These are phyloP conservation scores for Dryobotodes eremita DNA, from an alignment of 2,888 invertebrate species.

Conservation along the genomic window DNA sequence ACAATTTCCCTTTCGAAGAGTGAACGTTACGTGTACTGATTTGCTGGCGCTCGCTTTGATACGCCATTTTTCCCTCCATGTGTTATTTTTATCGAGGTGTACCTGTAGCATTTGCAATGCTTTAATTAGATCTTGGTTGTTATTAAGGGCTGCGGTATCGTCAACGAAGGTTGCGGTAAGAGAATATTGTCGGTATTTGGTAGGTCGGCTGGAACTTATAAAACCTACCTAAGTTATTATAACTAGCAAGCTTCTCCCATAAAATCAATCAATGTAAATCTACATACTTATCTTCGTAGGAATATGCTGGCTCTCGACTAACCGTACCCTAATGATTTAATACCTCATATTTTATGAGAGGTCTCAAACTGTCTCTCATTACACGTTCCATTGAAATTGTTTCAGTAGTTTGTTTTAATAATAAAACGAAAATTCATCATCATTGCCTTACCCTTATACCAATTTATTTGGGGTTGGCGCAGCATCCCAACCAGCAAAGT, in stretches of 20 bases:
- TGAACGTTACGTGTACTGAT: too few relatives aligned
- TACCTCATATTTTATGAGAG: constrained; percentile 12
- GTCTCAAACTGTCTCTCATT: constrained; percentile 2
- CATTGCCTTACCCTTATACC: neutral
- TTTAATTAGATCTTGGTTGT: too few relatives aligned
- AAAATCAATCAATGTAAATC: constrained; percentile 5
- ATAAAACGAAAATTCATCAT: neutral
- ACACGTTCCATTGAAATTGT: constrained; percentile 8
- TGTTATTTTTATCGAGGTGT: too few relatives aligned
- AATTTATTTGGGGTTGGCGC: neutral
- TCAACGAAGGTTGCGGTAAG: too few relatives aligned
- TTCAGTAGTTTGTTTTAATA: neutral
- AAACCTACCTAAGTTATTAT: neutral
- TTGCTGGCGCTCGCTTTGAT: too few relatives aligned
- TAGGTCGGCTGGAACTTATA: neutral
- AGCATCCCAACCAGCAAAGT: too few relatives aligned
- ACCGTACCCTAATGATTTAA: constrained; percentile 3
- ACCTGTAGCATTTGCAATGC: too few relatives aligned
- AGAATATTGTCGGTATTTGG: too few relatives aligned
- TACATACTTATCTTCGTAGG: neutral
- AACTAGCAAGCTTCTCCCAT: constrained; percentile 13
- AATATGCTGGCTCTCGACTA: neutral
- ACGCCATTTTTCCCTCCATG: too few relatives aligned
- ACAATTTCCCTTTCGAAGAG: too few relatives aligned
- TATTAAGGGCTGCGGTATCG: too few relatives aligned